Evolutionary conservation across 2,797 vertebrate genomes (phyloP).

Genomic region (Poliocrania exsul): DNA sequence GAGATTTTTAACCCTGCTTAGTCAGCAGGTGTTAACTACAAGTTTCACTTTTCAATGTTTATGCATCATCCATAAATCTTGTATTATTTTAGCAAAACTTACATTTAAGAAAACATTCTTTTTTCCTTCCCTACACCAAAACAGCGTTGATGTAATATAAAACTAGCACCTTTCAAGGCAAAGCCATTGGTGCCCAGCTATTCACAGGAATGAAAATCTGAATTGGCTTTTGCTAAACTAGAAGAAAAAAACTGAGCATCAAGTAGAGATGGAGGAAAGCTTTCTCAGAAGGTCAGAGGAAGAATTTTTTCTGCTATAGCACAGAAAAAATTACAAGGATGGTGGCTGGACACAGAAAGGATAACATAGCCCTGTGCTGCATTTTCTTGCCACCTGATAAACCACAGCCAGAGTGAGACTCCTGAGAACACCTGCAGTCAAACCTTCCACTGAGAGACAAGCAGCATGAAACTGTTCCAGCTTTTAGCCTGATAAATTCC

Average conservation of each 20-base stretch:
- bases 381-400: background rate
- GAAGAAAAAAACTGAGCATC: background rate
- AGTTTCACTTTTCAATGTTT: background rate
- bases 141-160: background rate
- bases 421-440: background rate
- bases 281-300: background rate
- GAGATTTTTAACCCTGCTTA: background rate
- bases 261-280: background rate
- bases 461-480: background rate
- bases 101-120: background rate
- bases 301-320: background rate
- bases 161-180: background rate
- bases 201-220: background rate
- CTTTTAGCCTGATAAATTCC: background rate
- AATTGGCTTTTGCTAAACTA: background rate
- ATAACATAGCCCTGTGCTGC: background rate
- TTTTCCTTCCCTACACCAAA: background rate
- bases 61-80: background rate
- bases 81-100: background rate
- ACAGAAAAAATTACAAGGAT: background rate
- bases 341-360: background rate
- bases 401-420: background rate
- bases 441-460: background rate
- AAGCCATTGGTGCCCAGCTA: background rate
- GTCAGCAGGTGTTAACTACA: background rate